Evolutionary conservation across 2,888 invertebrate genomes (phyloP), one percentile per base, ranked within the genome.

Genomic region (Acanthosepion esculentum): DNA sequence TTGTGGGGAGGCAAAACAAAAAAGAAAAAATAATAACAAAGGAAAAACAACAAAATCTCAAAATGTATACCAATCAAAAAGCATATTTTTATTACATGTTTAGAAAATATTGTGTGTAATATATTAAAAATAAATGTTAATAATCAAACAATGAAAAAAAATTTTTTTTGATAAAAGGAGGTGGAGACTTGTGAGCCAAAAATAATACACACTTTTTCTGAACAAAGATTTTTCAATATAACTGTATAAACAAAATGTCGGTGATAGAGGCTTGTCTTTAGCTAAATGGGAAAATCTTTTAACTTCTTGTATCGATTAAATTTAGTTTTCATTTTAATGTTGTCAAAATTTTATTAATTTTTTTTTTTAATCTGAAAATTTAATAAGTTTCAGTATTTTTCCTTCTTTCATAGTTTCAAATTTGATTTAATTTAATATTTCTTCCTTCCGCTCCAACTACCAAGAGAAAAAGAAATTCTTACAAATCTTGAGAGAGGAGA

Each of bases 81-180:
- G 33, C n/a, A 78, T 78, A 78, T 78, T 78, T 78, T 78, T 78
- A 78, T 78, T 78, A 78, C 78, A 78, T 78, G 78, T 78, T 33
- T 78, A 78, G n/a, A 78, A 59, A n/a, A 15, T 78, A 10, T 78
- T 78, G 78, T n/a, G 33, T 78, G 78, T 33, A 78, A 78, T 18
- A 15, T 78, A 78, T 78, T 33, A n/a, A n/a, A 15, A n/a, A 78
- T 78, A n/a, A 23, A 26, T 8, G 33, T n/a, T n/a, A 12, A 78
- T 78, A 33, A 78, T 78, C 78, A 78, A 78, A n/a, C n/a, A 78
- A 78, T 78, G 78, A 78, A 78, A 15, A 78, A n/a, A n/a, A 33
- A 33, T 78, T 78, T 78, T 78, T 78, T 78, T 4, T 12, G 33
- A n/a, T 15, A 78, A 78, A 78, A 18, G 4, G 78, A 78, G 78